Evolutionary conservation across 2,888 invertebrate genomes (phyloP).

Genomic region (Lasius fuliginosus): DNA sequence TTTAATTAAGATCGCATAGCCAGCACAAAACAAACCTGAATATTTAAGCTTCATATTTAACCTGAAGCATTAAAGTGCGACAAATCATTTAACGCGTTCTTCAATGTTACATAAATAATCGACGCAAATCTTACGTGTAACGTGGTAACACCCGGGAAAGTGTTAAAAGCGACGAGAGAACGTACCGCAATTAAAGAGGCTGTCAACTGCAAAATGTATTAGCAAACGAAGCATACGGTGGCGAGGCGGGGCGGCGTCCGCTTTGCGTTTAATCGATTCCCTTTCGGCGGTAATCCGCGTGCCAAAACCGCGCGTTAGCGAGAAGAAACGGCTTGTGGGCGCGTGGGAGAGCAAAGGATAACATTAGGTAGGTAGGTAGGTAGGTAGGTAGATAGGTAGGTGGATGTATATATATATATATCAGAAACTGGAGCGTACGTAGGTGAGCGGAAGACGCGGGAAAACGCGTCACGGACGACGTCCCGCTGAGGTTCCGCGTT

Average conservation of each 20-base stretch:
- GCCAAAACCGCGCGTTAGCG: conserved; percentile 44
- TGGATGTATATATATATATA: background rate
- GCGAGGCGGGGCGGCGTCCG: conserved; percentile 7
- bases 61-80: background rate
- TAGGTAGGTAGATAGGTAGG: background rate
- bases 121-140: background rate
- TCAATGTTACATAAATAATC: conserved; percentile 13
- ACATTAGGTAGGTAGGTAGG: background rate
- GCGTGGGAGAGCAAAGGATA: conserved; percentile 2
- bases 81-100: conserved; percentile 1
- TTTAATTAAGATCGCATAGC: background rate
- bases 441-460: conserved; percentile 48
- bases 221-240: conserved; percentile 21
- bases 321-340: conserved; percentile 7
- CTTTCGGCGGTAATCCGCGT: conserved; percentile 48
- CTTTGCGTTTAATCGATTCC: conserved; percentile 59
- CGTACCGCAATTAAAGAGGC: conserved; percentile 50
- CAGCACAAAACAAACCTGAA: background rate
- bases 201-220: conserved; percentile 55
- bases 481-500: conserved; percentile 49
- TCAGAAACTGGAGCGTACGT: conserved; percentile 38
- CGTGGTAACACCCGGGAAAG: conserved; percentile 8
- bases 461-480: conserved; percentile 49
- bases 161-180: conserved; percentile 38
- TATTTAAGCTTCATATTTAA: conserved; percentile 10